Conservation (phyloP, 2,113 vertebrate genomes). For the Heterotilapia buettikoferi region DNA sequence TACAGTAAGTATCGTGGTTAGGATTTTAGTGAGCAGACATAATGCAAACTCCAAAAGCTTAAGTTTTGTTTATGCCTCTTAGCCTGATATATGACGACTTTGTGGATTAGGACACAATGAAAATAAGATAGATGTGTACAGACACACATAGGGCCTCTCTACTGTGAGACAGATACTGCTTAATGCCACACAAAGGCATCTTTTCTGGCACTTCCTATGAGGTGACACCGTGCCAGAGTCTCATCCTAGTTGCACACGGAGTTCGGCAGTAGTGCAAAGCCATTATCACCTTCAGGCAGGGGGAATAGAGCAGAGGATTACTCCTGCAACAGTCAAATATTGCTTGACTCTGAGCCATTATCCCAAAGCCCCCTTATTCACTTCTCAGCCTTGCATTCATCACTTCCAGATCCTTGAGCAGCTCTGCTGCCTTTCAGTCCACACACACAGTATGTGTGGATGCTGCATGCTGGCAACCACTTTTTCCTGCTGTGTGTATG, state of each 20-base stretch:
- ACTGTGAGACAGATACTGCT: not conserved
- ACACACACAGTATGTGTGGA: not conserved
- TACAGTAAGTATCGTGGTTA: not conserved
- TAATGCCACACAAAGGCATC: not conserved
- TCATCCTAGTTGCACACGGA: not conserved
- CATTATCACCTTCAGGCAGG: conserved; percentile 54
- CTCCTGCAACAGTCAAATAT: conserved; percentile 49
- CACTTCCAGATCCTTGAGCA: conserved; percentile 24
- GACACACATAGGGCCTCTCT: not conserved
- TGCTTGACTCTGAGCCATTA: conserved; percentile 51
- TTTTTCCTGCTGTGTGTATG: not conserved
- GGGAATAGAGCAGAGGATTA: conserved; percentile 40
- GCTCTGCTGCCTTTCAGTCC: conserved; percentile 4
- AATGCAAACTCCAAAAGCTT: not conserved
- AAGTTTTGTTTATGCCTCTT: not conserved
- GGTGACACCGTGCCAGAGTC: not conserved
- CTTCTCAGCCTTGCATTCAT: conserved; percentile 41
- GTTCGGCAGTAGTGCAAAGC: conserved; percentile 18
- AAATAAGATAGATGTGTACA: not conserved
- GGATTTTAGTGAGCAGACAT: not conserved
- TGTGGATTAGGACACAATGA: not conserved
- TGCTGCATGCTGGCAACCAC: not conserved
- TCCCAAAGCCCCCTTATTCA: conserved; percentile 49
- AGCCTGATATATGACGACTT: not conserved
- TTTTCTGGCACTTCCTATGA: conserved; percentile 1